These are phyloP conservation scores for Hydrochoerus hydrochaeris DNA, from an alignment of 2,113 vertebrate genomes.

Conservation along the genomic window DNA sequence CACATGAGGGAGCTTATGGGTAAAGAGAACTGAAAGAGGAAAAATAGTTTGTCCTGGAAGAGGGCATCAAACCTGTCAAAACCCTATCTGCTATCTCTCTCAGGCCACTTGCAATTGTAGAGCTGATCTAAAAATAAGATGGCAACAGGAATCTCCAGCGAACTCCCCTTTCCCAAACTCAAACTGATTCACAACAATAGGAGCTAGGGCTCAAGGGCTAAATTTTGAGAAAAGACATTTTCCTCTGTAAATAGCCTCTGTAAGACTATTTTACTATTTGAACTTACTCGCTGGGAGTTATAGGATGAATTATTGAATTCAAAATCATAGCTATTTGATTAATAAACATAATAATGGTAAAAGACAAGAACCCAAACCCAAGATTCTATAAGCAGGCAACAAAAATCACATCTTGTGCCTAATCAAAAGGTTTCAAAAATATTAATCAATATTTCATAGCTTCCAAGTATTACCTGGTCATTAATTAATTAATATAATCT, in stretches of 20 bases:
- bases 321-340: slow-evolving; percentile 15
- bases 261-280: not conserved
- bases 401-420: slow-evolving; percentile 4
- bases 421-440: slow-evolving; percentile 28
- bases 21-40: not conserved
- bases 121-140: slow-evolving; percentile 19
- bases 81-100: not conserved
- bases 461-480: slow-evolving; percentile 38
- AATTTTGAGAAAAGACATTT: slow-evolving; percentile 12
- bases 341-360: slow-evolving; percentile 1
- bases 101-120: not conserved
- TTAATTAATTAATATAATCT: slow-evolving; percentile 49
- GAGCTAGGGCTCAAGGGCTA: not conserved
- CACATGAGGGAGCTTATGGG: not conserved
- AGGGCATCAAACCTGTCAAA: not conserved
- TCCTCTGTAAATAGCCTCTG: not conserved
- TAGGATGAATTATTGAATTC: slow-evolving; percentile 1
- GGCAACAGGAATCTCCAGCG: not conserved
- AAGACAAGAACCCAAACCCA: slow-evolving; percentile 24
- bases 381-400: not conserved
- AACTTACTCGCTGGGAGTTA: not conserved
- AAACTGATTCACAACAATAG: not conserved
- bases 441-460: slow-evolving; percentile 13
- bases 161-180: not conserved
- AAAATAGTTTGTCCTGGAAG: not conserved